Percentiles rank a stretch among this genome's conserved stretches.
phyloP scores from a whole-genome alignment of 2,113 vertebrate species.

The Cyanoliseus patagonus region DNA sequence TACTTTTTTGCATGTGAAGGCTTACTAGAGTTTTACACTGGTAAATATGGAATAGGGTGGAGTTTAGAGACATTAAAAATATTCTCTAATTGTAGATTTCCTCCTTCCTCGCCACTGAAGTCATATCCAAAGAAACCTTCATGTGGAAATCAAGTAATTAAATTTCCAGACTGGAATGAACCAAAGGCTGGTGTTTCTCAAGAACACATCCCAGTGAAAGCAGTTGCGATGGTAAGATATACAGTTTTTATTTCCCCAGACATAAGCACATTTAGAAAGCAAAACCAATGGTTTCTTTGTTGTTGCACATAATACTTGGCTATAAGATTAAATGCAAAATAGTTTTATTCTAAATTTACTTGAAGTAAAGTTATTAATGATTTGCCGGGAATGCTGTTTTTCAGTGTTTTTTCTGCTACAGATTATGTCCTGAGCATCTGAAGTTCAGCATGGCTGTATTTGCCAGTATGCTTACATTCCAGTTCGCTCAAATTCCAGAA shows the following conservation, averaged over 20 bases:
- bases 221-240: slow-evolving; percentile 70
- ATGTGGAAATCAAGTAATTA: slow-evolving; percentile 69
- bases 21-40: not conserved
- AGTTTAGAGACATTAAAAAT: not conserved
- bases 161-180: slow-evolving; percentile 79
- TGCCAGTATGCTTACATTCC: not conserved
- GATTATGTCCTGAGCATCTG: not conserved
- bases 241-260: not conserved
- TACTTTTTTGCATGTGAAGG: not conserved
- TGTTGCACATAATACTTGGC: not conserved
- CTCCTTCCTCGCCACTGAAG: slow-evolving; percentile 83
- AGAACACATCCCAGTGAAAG: slow-evolving; percentile 73
- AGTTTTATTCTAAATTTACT: not conserved
- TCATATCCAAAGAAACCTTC: slow-evolving; percentile 76
- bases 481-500: not conserved
- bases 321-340: not conserved
- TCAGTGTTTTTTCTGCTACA: not conserved
- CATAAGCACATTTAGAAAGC: not conserved
- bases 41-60: not conserved
- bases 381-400: not conserved
- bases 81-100: slow-evolving; percentile 78
- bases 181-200: slow-evolving; percentile 46
- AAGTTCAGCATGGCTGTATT: not conserved
- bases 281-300: not conserved
- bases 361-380: not conserved